A percentile compares a stretch with the other conserved stretches of the same genome.
These are phyloP conservation scores for Hyaena hyaena DNA, from an alignment of 2,113 vertebrate genomes.

Conservation along the genomic window DNA sequence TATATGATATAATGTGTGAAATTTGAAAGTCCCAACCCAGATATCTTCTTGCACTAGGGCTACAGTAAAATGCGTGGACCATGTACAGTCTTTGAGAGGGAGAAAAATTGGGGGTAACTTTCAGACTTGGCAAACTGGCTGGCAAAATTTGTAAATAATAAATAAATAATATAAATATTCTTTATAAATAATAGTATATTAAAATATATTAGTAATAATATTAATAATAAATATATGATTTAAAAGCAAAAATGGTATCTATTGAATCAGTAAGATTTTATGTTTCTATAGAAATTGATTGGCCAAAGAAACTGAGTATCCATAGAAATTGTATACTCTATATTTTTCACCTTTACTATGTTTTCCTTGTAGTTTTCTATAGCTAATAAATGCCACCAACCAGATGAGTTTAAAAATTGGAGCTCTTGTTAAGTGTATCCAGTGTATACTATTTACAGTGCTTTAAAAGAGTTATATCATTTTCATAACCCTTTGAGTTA, in stretches of 20 bases:
- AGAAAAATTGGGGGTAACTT: neutral
- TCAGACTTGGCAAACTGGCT: neutral
- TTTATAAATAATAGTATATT: too few species aligned
- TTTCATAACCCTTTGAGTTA: conserved; percentile 5
- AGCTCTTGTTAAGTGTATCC: neutral
- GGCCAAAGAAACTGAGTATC: neutral
- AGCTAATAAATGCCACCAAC: neutral
- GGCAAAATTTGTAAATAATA: neutral
- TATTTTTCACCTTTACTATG: neutral
- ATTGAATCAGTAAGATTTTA: neutral
- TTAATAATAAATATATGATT: neutral
- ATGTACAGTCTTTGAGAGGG: accelerated
- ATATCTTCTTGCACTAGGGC: accelerated
- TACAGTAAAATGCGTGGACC: neutral
- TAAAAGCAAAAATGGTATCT: neutral
- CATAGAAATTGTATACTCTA: neutral
- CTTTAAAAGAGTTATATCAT: neutral
- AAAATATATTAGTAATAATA: too few species aligned
- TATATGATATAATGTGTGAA: neutral
- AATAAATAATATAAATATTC: too few species aligned
- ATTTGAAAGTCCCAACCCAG: neutral
- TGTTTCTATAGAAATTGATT: neutral
- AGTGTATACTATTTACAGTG: neutral
- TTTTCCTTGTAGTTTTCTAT: neutral
- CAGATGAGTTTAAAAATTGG: neutral